Base-by-base conservation (phyloP, 1,140 invertebrate genomes). In the Anagrus nilaparvatae region DNA sequence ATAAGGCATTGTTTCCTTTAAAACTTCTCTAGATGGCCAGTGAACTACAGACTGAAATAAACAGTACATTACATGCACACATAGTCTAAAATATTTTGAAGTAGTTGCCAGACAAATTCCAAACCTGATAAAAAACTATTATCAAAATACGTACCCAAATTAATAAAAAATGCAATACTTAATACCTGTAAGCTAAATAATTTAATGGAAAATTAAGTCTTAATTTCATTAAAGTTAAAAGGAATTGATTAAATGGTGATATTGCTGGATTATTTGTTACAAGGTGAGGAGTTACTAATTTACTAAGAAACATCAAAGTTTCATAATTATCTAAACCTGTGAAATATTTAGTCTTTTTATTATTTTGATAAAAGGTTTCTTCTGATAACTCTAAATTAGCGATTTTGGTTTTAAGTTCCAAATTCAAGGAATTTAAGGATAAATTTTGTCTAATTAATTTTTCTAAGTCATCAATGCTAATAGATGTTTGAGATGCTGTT, bases 251-350 rank as follows among this genome's bases (percentile, higher is more conserved):
- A 6, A 36, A 43, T n/a, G 29, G 19, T 5, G 28, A 31, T 12
- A 40, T 10, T 5, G 18, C 34, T 21, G 18, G 20, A 7, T n/a
- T 13, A n/a, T 13, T 36, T 20, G n/a, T 29, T 16, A 10, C 20
- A 27, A 43, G 21, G 25, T 36, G 21, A 13, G 24, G 27, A 36
- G 12, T 4, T 23, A 37, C 24, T 12, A 3, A 21, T 1, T 37
- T 18, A 10, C 36, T 24, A 8, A 43, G 17, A 3, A 36, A 5
- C 10, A 43, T 36, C 2, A 43, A 12, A 3, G 20, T 30, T 19
- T 29, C 24, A 10, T n/a, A 21, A 30, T 36, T 43, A 29, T 30
- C n/a, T 8, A 43, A n/a, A 4, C 41, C 41, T 21, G 41, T 43
- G 3, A 36, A 43, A 30, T 30, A 43, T 14, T 30, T 28, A 5